Conservation (phyloP, 2,113 vertebrate species). For the Gobio gobio region DNA sequence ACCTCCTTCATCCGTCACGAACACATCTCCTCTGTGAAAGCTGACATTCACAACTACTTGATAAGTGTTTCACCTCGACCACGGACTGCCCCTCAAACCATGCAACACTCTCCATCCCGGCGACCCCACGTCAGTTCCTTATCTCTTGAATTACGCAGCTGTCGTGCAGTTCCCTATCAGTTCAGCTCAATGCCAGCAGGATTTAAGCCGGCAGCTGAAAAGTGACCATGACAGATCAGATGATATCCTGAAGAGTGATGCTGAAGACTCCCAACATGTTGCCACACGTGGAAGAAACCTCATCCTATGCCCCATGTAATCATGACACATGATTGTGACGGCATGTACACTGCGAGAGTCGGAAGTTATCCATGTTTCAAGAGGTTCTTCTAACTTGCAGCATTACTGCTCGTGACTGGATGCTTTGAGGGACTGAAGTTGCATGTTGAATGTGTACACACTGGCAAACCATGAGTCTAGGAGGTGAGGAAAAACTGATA, state of each 20-base stretch:
- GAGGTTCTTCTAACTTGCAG: not conserved
- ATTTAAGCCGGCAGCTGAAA: not conserved
- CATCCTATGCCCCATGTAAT: not conserved
- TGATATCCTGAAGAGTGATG: not conserved
- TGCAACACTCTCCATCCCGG: not conserved
- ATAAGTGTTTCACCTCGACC: not conserved
- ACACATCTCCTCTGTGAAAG: not conserved
- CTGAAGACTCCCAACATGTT: too few relatives aligned
- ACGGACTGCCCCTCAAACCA: not conserved
- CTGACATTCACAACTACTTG: not conserved
- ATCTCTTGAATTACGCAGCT: not conserved
- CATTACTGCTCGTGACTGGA: not conserved
- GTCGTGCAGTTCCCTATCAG: not conserved
- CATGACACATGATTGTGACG: not conserved
- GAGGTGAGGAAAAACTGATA: slow-evolving; percentile 13
- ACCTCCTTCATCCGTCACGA: slow-evolving; percentile 51
- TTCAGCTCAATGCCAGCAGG: not conserved
- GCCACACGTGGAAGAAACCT: not conserved
- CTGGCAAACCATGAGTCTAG: not conserved
- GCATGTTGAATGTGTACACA: not conserved
- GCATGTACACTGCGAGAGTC: not conserved
- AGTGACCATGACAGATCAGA: not conserved
- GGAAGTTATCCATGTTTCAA: not conserved
- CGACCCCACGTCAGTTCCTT: not conserved
- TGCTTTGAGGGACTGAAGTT: not conserved